Base-by-base conservation (phyloP, 2,113 vertebrate species). In the Micromys minutus region DNA sequence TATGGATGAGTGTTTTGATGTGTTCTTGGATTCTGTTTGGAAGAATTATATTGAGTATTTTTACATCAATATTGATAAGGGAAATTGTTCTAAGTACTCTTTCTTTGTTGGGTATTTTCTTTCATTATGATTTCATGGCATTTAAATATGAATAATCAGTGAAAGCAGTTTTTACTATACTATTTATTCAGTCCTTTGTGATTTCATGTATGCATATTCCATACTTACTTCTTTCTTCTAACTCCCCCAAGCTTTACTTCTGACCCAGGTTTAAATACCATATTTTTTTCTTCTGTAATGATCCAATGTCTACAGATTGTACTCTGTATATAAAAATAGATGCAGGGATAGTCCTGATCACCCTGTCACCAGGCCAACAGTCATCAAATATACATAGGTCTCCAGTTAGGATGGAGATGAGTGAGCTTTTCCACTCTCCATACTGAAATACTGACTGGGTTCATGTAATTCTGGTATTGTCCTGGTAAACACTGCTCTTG, bases 71-170 rank as follows among this genome's bases (percentile, higher is more conserved):
- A n/a, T n/a, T n/a, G n/a, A n/a, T n/a, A n/a, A n/a, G n/a, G n/a
- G n/a, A n/a, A n/a, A n/a, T n/a, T n/a, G n/a, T n/a, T n/a, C n/a
- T n/a, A n/a, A n/a, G n/a, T n/a, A n/a, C n/a, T n/a, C n/a, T n/a
- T n/a, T n/a, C n/a, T n/a, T n/a, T n/a, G n/a, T n/a, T n/a, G n/a
- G n/a, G n/a, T 21, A 84, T 77, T 93, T 85, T 12, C 31, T 47
- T 84, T 90, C 71, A 85, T 36, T 80, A 3, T 61, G 7, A 7
- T 89, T 22, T 75, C 21, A 85, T 45, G 92, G 34, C 12, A 81
- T 63, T 86, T 59, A 55, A 81, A 69, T 19, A 95, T 96, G 72
- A 97, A 97, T 95, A 84, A 39, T 93, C 94, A 94, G 86, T 95
- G 80, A 93, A 97, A 29, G 11, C 9, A 11, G 3, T 71, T 74